Evolutionary conservation across 2,888 invertebrate genomes (phyloP).

Genomic region (Phaedon cochleariae): DNA sequence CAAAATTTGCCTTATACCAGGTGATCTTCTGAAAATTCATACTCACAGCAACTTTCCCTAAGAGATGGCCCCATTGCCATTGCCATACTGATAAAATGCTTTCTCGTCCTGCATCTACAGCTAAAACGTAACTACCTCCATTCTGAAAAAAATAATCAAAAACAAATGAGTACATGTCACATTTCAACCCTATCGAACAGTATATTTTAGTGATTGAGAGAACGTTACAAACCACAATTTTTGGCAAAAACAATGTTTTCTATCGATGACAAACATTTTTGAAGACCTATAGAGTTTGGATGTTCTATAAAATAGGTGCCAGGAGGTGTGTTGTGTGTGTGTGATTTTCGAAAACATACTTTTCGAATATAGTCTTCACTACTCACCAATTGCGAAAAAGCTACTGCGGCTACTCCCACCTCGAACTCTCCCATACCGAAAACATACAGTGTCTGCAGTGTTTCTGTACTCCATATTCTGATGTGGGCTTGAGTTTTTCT

Average conservation of each 20-base stretch:
- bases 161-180: background rate
- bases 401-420: conserved; percentile 85
- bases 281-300: too few relatives aligned
- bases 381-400: conserved; percentile 85
- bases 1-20: too few relatives aligned
- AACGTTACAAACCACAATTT: too few relatives aligned
- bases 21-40: too few relatives aligned
- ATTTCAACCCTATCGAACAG: background rate
- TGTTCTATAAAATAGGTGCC: too few relatives aligned
- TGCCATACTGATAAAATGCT: conserved; percentile 94
- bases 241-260: too few relatives aligned
- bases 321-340: too few relatives aligned
- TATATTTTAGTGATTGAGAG: too few relatives aligned
- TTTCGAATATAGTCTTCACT: too few relatives aligned
- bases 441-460: conserved; percentile 86
- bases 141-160: conserved; percentile 70
- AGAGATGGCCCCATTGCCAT: conserved; percentile 93
- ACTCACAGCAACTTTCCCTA: conserved; percentile 93
- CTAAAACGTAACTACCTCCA: conserved; percentile 88
- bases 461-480: conserved; percentile 91
- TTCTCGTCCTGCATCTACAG: conserved; percentile 88
- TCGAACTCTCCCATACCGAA: conserved; percentile 93
- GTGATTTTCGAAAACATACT: too few relatives aligned
- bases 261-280: too few relatives aligned
- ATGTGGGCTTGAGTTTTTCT: conserved; percentile 89